Percentiles rank a stretch among this genome's conserved stretches.
Evolutionary conservation across 2,113 vertebrate genomes (phyloP).

Genomic region (Hiodon alosoides): DNA sequence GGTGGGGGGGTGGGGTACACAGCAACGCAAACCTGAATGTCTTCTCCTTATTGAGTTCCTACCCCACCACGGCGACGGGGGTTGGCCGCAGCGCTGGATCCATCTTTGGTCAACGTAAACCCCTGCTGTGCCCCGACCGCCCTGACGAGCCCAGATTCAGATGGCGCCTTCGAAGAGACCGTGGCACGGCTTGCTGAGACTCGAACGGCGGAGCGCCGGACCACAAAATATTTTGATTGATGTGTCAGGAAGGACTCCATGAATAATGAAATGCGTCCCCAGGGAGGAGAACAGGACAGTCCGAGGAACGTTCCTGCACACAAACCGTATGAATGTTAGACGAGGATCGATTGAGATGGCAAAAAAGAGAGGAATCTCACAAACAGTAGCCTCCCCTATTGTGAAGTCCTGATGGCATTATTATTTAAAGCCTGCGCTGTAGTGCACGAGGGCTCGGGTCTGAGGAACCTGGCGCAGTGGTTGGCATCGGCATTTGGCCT

Average conservation of each 20-base stretch:
- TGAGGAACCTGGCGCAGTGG: not conserved
- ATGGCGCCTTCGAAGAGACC: no score
- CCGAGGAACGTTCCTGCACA: constrained; percentile 16
- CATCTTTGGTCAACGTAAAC: no score
- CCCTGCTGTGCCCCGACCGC: no score
- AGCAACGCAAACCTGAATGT: no score
- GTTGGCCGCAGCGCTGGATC: no score
- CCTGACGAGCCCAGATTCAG: no score
- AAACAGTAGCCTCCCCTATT: not conserved
- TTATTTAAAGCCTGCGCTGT: not conserved
- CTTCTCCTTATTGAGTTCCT: no score
- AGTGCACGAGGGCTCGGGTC: not conserved
- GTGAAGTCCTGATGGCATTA: not conserved
- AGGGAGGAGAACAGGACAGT: constrained; percentile 5
- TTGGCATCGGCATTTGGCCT: not conserved
- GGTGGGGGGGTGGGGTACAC: no score
- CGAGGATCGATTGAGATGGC: constrained; percentile 43
- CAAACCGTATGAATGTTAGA: constrained; percentile 35
- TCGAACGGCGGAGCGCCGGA: not conserved
- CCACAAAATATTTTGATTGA: not conserved
- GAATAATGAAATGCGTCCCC: not conserved
- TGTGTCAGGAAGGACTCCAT: not conserved
- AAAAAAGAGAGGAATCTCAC: not conserved
- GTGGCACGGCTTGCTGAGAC: not conserved
- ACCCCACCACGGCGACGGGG: no score